Percentiles rank a stretch among this genome's conserved stretches.
Evolutionary conservation across 2,888 invertebrate genomes (phyloP).

Genomic region (Nephrotoma flavescens): DNA sequence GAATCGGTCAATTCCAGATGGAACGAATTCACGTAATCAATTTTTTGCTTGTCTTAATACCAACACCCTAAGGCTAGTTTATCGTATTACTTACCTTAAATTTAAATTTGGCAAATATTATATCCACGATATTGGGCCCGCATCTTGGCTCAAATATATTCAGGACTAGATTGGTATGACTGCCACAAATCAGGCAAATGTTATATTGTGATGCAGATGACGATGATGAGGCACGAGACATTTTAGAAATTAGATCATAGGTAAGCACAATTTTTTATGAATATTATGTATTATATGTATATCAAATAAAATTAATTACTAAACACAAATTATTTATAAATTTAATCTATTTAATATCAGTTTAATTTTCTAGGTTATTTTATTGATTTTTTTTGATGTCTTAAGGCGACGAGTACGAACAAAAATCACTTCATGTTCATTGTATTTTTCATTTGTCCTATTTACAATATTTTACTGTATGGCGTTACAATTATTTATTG

Average conservation of each 20-base stretch:
- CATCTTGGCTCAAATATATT: conserved; percentile 31
- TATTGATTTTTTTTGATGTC: neutral
- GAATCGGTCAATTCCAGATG: neutral
- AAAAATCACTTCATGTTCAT: neutral
- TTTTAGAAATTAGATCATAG: neutral
- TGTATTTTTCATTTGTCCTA: neutral
- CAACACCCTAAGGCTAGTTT: neutral
- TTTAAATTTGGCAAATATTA: conserved; percentile 32
- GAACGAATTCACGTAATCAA: neutral
- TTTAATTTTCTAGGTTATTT: neutral
- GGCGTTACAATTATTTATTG: neutral
- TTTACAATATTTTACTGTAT: neutral
- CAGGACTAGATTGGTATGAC: conserved; percentile 29
- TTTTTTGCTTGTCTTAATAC: neutral
- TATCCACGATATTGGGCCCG: conserved; percentile 30
- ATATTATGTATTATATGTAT: neutral
- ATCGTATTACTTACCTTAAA: conserved; percentile 24
- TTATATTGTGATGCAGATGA: conserved; percentile 12
- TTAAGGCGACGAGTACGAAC: neutral
- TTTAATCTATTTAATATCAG: neutral
- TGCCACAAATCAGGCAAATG: conserved; percentile 32
- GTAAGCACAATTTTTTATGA: neutral
- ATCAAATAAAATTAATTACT: neutral
- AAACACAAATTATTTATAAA: neutral
- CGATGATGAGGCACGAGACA: conserved; percentile 4